Conservation (phyloP, 2,113 vertebrate species). For the Myotis brandtii region DNA sequence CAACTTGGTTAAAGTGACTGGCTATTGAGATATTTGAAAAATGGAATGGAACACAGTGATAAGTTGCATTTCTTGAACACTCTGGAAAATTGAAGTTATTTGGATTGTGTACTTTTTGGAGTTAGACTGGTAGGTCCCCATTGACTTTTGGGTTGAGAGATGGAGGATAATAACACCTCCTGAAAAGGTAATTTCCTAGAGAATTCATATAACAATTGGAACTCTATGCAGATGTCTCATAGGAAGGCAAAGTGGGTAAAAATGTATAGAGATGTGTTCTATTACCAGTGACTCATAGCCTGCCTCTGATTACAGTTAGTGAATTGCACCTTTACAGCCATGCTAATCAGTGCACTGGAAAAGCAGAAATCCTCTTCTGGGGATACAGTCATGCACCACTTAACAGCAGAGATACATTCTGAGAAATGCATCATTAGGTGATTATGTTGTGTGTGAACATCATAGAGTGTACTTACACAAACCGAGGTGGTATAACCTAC, state of each 20-base stretch:
- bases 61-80: neutral
- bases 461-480: neutral
- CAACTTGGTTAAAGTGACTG: neutral
- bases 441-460: neutral
- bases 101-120: neutral
- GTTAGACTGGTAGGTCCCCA: neutral
- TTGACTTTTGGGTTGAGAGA: neutral
- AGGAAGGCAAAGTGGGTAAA: neutral
- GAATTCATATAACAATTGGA: neutral
- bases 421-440: neutral
- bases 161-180: neutral
- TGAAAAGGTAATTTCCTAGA: neutral
- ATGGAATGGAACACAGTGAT: neutral
- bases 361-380: neutral
- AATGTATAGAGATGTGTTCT: neutral
- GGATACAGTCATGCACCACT: neutral
- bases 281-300: neutral
- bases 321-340: neutral
- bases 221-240: neutral
- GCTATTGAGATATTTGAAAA: neutral
- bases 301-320: neutral
- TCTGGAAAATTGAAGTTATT: neutral
- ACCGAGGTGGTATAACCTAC: neutral
- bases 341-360: neutral
- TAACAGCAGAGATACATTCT: neutral